Percentiles rank a stretch among this genome's conserved stretches.
phyloP scores from a whole-genome alignment of 2,797 vertebrate species.

The Typhlichthys eigenmanni region DNA sequence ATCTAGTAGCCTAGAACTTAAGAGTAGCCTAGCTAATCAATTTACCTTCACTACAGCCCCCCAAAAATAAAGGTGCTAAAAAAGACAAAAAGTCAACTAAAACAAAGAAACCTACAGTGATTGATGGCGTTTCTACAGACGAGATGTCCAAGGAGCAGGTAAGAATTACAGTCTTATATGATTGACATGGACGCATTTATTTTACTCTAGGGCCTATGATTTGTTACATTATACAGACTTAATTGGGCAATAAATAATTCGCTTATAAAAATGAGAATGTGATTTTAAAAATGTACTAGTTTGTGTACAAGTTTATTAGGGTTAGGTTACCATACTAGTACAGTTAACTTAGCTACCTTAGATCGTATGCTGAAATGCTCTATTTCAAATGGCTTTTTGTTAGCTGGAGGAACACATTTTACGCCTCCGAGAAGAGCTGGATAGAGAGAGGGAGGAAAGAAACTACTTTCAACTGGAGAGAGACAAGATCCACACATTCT shows the following conservation, averaged over 20 bases:
- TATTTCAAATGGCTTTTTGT: constrained; percentile 19
- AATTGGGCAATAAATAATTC: no score
- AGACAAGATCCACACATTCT: constrained; percentile 83
- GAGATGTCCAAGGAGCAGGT: constrained; percentile 87
- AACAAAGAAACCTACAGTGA: constrained; percentile 48
- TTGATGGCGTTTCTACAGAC: constrained; percentile 68
- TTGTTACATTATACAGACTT: no score
- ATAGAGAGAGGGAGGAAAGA: constrained; percentile 86
- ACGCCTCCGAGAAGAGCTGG: constrained; percentile 83
- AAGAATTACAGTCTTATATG: constrained; percentile 6
- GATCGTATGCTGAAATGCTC: not conserved
- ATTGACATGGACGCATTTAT: no score
- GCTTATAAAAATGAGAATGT: no score
- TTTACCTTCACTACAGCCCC: constrained; percentile 63
- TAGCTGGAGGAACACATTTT: constrained; percentile 83
- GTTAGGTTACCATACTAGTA: not conserved
- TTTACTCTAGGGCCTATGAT: no score
- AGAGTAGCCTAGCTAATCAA: not conserved
- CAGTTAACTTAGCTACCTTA: not conserved
- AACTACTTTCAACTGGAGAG: constrained; percentile 91
- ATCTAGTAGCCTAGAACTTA: no score
- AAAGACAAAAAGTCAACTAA: constrained; percentile 54
- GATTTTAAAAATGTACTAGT: no score
- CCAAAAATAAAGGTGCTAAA: constrained; percentile 76
- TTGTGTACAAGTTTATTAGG: no score